Evolutionary conservation across 1,140 invertebrate genomes (phyloP), one percentile per base, ranked within the genome.

Genomic region (Drosophila asahinai): DNA sequence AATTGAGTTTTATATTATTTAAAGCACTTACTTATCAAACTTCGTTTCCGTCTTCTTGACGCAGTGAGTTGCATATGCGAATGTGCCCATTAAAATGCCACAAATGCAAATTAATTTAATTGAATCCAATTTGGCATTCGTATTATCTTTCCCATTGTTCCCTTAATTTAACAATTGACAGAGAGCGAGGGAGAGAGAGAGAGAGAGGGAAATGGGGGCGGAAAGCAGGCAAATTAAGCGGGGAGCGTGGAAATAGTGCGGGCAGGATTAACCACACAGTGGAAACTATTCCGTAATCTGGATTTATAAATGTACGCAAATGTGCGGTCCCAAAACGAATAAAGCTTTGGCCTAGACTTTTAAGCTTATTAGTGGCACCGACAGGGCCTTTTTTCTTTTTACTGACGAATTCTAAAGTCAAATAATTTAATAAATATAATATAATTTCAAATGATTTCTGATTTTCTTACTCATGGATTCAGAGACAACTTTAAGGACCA

Each of bases 61-160:
- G 27, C 57, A 47, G 49, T 33, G 27, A 55, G 70, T 51, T 72
- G 54, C 70, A 72, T 48, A 73, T 73, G 70, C 70, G 52, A 60
- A 36, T 42, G 66, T 59, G 54, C 70, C 70, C 72, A 74, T 59
- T 77, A 59, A 77, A 77, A 67, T 76, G 54, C 52, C 75, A 70
- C 66, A 65, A 78, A 72, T 79, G 76, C 76, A 86, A 87, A 87
- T 83, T 80, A 80, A 80, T 70, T 78, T 86, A 87, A 86, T 87
- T 86, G 72, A 87, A 73, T 61, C 52, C 77, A 86, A 86, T 86
- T 83, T 83, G 81, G 77, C 27, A 70, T 33, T 43, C 48, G 66
- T 42, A 68, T 86, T 82, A 71, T 71, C 54, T 64, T 61, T 60
- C 27, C 55, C 62, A 73, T 54, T 60, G 61, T 72, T 72, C 42